Percentiles rank a stretch among this genome's conserved stretches.
These are phyloP conservation scores for Enteromius mattozi DNA, from an alignment of 2,797 vertebrate species.

Conservation along the genomic window DNA sequence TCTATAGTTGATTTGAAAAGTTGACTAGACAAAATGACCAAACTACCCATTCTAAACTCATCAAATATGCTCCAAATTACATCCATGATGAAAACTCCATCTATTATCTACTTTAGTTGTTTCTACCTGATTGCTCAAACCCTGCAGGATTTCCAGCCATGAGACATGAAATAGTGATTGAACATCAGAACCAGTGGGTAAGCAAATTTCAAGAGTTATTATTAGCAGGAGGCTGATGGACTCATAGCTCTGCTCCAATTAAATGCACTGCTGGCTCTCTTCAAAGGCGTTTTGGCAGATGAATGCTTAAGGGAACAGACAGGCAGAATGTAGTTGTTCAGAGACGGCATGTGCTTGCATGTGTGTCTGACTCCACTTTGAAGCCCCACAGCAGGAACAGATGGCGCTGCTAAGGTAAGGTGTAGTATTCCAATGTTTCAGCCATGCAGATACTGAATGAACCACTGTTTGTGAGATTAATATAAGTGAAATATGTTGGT, in stretches of 20 bases:
- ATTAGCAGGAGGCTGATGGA: conserved; percentile 67
- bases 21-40: neutral
- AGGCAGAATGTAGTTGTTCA: conserved; percentile 67
- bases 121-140: conserved; percentile 13
- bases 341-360: conserved; percentile 15
- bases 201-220: conserved; percentile 65
- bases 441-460: conserved; percentile 58
- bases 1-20: neutral
- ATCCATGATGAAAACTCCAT: neutral
- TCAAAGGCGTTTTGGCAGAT: conserved; percentile 79
- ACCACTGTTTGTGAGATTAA: conserved; percentile 36
- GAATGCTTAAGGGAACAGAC: conserved; percentile 75
- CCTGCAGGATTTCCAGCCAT: conserved; percentile 18
- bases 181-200: conserved; percentile 40
- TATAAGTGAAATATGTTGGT: neutral
- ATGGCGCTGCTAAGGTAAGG: conserved; percentile 57
- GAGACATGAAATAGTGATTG: conserved; percentile 7
- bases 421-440: conserved; percentile 55
- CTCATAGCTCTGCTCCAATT: conserved; percentile 78
- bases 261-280: conserved; percentile 75
- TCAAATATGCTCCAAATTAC: neutral
- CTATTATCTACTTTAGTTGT: neutral
- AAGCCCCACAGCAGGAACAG: conserved; percentile 58
- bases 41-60: neutral
- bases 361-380: conserved; percentile 20